Percentiles rank a stretch among this genome's conserved stretches.
These are phyloP conservation scores for Drosophila formosana DNA, from an alignment of 2,888 invertebrate species.

Conservation along the genomic window DNA sequence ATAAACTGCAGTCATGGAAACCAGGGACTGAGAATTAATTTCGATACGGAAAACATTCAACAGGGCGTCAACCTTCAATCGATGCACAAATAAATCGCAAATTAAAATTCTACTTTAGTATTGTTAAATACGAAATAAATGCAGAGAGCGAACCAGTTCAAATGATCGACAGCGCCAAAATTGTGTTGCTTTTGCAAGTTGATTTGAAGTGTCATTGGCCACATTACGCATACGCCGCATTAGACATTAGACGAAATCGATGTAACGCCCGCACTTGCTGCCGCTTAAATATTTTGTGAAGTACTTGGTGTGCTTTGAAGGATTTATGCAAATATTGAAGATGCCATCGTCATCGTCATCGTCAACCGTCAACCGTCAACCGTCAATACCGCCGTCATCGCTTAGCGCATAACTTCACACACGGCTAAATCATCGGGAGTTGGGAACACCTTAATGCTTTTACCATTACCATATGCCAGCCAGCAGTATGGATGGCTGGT, in stretches of 20 bases:
- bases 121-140: background rate
- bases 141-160: conserved; percentile 1
- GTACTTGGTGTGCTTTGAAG: conserved; percentile 57
- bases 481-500: conserved; percentile 7
- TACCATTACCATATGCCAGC: conserved; percentile 74
- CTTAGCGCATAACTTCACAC: conserved; percentile 72
- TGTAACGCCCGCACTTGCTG: conserved; percentile 45
- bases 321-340: conserved; percentile 79
- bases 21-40: conserved; percentile 10
- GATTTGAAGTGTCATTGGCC: conserved; percentile 30
- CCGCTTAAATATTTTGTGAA: conserved; percentile 62
- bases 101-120: background rate
- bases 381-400: conserved; percentile 55
- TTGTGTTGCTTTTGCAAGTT: conserved; percentile 24
- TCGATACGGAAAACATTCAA: background rate
- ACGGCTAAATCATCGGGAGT: conserved; percentile 51
- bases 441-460: conserved; percentile 73
- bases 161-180: conserved; percentile 16
- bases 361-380: conserved; percentile 18
- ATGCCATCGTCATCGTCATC: conserved; percentile 61
- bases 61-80: background rate
- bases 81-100: background rate
- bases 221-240: conserved; percentile 61
- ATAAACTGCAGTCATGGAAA: conserved; percentile 30
- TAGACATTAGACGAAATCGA: conserved; percentile 57